These are phyloP conservation scores for Heliothis virescens DNA, from an alignment of 1,140 invertebrate species.

Conservation along the genomic window DNA sequence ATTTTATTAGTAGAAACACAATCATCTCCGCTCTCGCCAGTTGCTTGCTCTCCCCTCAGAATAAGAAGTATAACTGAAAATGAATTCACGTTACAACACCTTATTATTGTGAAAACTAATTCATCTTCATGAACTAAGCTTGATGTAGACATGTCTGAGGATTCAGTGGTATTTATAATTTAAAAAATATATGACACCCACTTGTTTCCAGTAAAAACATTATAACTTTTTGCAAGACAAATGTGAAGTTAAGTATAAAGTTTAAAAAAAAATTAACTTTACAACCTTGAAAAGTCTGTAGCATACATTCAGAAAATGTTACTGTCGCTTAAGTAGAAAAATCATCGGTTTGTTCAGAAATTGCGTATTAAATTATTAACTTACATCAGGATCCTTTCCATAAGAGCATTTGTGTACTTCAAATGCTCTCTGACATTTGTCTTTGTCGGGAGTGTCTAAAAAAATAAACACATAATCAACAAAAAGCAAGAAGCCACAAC, in stretches of 20 bases:
- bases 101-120: slow-evolving; percentile 21
- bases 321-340: too few species aligned
- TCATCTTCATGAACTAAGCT: background rate
- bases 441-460: slow-evolving; percentile 75
- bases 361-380: slow-evolving; percentile 34
- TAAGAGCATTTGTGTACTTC: slow-evolving; percentile 81
- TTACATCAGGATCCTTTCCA: slow-evolving; percentile 76
- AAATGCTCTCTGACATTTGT: slow-evolving; percentile 78
- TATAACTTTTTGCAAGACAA: background rate
- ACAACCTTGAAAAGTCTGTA: too few species aligned
- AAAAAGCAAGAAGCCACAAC: background rate
- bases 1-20: slow-evolving; percentile 24
- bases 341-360: too few species aligned
- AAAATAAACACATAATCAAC: background rate
- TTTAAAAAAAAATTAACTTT: too few species aligned
- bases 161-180: background rate
- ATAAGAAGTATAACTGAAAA: slow-evolving; percentile 50
- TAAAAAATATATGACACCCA: background rate
- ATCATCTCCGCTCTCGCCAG: slow-evolving; percentile 34
- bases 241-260: too few species aligned
- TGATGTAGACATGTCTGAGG: background rate
- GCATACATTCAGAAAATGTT: background rate
- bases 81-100: slow-evolving; percentile 19
- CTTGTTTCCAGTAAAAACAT: background rate
- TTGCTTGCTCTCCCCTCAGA: slow-evolving; percentile 23